phyloP scores from a whole-genome alignment of 1,140 invertebrate species.

The Dendrolimus kikuchii region DNA sequence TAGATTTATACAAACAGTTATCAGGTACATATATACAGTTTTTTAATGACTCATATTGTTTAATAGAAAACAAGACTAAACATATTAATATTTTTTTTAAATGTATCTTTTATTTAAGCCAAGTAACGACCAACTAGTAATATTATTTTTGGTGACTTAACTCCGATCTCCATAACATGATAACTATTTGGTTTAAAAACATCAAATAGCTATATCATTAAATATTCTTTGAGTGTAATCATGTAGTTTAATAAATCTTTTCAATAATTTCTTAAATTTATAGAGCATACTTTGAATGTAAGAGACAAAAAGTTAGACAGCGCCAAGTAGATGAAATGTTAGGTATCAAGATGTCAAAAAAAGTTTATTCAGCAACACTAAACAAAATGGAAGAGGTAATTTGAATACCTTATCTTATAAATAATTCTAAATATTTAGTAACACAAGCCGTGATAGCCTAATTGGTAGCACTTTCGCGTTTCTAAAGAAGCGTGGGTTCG shows the following conservation, averaged over 20 bases:
- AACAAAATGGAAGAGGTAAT: constrained; percentile 16
- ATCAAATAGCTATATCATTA: background rate
- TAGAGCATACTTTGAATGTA: constrained; percentile 41
- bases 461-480: too few relatives aligned
- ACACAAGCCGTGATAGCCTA: too few relatives aligned
- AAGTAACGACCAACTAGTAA: too few relatives aligned
- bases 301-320: constrained; percentile 28
- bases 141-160: too few relatives aligned
- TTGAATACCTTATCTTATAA: background rate
- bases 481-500: too few relatives aligned
- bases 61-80: too few relatives aligned
- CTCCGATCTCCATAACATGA: too few relatives aligned
- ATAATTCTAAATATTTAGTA: too few relatives aligned
- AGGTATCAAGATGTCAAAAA: constrained; percentile 21
- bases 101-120: too few relatives aligned
- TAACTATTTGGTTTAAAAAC: background rate
- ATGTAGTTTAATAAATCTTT: background rate
- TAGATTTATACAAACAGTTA: constrained; percentile 35
- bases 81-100: too few relatives aligned
- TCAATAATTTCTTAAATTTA: background rate
- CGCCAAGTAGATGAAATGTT: constrained; percentile 35
- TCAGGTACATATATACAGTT: constrained; percentile 23
- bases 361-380: constrained; percentile 7
- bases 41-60: too few relatives aligned
- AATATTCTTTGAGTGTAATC: background rate